Conservation (phyloP, 2,888 invertebrate genomes). For the Xanthorhoe spadicearia region DNA sequence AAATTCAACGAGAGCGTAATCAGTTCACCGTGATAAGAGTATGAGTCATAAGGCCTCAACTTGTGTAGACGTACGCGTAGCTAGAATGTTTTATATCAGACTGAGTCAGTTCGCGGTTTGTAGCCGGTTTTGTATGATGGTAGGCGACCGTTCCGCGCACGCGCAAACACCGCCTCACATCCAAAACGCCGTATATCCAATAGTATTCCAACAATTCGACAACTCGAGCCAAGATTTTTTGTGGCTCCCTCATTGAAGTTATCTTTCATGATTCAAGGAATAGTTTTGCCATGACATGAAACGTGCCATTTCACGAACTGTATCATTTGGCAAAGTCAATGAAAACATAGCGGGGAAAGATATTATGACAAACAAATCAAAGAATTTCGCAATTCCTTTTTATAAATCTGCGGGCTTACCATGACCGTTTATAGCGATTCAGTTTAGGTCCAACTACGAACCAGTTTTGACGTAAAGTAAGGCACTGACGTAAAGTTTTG, state of each 20-base stretch:
- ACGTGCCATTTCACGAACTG: conserved; percentile 50
- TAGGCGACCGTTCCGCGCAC: conserved; percentile 70
- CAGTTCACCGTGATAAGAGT: conserved; percentile 76
- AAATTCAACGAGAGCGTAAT: conserved; percentile 59
- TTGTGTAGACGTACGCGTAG: conserved; percentile 70
- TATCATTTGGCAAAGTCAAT: conserved; percentile 53
- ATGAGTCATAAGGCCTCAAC: conserved; percentile 74
- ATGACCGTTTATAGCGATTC: no score
- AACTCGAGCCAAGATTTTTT: conserved; percentile 70
- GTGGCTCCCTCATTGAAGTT: conserved; percentile 53
- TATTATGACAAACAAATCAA: conserved; percentile 35
- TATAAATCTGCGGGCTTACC: conserved; percentile 33
- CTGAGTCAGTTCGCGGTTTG: conserved; percentile 78
- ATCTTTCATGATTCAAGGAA: conserved; percentile 71
- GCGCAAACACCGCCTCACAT: conserved; percentile 60
- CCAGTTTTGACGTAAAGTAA: no score
- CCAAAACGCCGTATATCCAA: conserved; percentile 60
- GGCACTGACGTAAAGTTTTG: no score
- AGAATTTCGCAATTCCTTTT: conserved; percentile 31
- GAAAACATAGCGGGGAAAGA: conserved; percentile 31
- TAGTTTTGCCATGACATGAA: conserved; percentile 66
- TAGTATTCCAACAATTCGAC: conserved; percentile 72
- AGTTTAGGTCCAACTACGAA: no score
- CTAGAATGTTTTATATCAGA: conserved; percentile 82
- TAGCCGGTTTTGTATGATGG: conserved; percentile 79